These are phyloP conservation scores for Falco naumanni DNA, from an alignment of 2,797 vertebrate genomes.

Conservation along the genomic window DNA sequence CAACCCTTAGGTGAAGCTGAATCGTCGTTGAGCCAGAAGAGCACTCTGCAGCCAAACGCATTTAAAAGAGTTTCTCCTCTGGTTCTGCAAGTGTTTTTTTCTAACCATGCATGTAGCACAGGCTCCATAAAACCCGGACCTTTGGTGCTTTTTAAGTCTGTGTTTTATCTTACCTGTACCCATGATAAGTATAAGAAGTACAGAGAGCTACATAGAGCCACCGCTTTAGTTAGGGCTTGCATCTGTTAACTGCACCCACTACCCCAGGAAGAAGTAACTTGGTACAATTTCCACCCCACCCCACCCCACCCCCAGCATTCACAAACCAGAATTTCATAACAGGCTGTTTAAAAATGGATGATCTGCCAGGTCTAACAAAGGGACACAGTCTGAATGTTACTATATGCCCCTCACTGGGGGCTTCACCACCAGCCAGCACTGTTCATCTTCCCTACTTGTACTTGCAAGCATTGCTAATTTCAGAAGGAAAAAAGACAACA, in stretches of 20 bases:
- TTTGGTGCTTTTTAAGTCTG: not conserved
- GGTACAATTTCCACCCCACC: not conserved
- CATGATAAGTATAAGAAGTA: not conserved
- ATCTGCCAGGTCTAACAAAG: not conserved
- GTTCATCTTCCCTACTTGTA: not conserved
- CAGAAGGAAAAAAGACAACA: not conserved
- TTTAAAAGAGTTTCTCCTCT: not conserved
- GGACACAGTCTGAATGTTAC: not conserved
- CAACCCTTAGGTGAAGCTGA: not conserved
- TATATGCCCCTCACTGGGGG: not conserved
- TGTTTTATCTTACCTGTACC: not conserved
- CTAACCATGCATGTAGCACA: not conserved
- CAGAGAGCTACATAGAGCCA: not conserved
- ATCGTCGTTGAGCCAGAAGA: not conserved
- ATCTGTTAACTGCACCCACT: not conserved
- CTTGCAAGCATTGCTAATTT: not conserved
- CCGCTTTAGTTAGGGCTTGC: not conserved
- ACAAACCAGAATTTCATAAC: not conserved
- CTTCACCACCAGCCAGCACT: not conserved
- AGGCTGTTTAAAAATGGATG: not conserved
- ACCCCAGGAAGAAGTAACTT: not conserved
- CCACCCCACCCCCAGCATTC: not conserved
- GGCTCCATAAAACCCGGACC: not conserved
- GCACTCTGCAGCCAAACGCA: not conserved
- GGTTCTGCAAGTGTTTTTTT: not conserved